Evolutionary conservation across 2,888 invertebrate species (phyloP), one percentile per base, ranked within the genome.

Genomic region (Leptodirus hochenwartii): DNA sequence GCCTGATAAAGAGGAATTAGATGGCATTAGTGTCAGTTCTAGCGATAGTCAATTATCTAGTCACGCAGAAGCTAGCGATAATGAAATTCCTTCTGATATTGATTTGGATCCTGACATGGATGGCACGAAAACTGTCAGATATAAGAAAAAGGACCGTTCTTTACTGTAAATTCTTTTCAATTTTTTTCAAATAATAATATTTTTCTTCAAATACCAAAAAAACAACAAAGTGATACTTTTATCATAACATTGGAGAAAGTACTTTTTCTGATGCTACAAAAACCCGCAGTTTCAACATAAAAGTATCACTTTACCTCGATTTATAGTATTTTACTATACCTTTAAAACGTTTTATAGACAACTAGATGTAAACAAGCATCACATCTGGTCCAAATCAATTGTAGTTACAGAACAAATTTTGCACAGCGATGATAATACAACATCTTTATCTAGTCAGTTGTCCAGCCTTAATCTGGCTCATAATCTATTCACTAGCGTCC

Each of bases 401-500:
- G 76, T 69, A 47, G 68, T 75, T 4, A 66, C 68, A 1, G 70
- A 72, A 43, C 71, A 72, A 43, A 66, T 73, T 31, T 39, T 66
- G 10, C 62, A 61, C 42, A 61, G 62, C 40, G 65, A 69, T 30
- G 63, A 64, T 17, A 58, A 61, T 1, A 64, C 66, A 28, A 53
- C 59, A 3, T 64, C 68, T 29, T 58, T 62, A 22, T 65, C 66
- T 27, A 76, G 78, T 1, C 66, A 73, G 36, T 55, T 87, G 6
- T 64, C 73, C 2, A 66, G 77, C 2, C 62, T 95, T 4, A 91
- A 90, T 58, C 61, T 95, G 17, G 78, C 90, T 0, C 84, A 90
- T 57, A 95, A 95, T 62, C 66, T 80, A 41, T 87, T 96, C 51
- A 73, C 75, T 17, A 71, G 74, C 41, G 74, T 95, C 34, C 96